Base-by-base conservation (phyloP, 1,140 invertebrate genomes). In the Camponotus pennsylvanicus region DNA sequence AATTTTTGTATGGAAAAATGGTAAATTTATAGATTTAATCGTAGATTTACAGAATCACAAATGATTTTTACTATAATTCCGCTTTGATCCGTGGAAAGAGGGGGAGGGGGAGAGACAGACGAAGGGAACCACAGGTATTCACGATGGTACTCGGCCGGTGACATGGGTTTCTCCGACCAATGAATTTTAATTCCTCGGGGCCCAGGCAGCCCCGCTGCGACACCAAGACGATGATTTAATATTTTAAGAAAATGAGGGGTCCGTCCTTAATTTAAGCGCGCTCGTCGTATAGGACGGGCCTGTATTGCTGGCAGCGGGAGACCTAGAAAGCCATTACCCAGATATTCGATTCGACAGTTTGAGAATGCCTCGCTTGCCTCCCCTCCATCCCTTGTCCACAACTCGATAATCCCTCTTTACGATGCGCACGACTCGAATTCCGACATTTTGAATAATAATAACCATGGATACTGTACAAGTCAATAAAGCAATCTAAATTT, bases 221-320 rank as follows among this genome's bases (percentile, higher is more conserved):
- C 93, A 93, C 91, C 90, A 92, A 90, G 89, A 94, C 94, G 94
- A 95, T 95, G 94, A 95, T 95, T 95, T 95, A 95, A 95, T 95
- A 95, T 95, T 95, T 94, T 92, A 92, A 94, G 93, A 93, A 95
- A 95, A 95, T 94, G 92, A 94, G 92, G 91, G 93, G 92, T 94
- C 92, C 92, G 91, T 91, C 93, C 92, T 93, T 94, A 93, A 94
- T 94, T 94, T 92, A 92, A 92, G 79, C 79, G 79, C 79, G 86
- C 89, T 88, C 89, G 37, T 85, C 88, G 86, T 91, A 80, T 90
- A 82, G 55, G 27, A 92, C 86, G 90, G 88, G 88, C 83, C 87
- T 91, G 85, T 93, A 92, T 93, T 92, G 83, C 70, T 92, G 83
- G 85, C 91, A 91, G 91, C 91, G 90, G 91, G 90, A 90, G 79